Evolutionary conservation across 2,888 invertebrate species (phyloP), one percentile per base, ranked within the genome.

Genomic region (Taenaris catops): DNA sequence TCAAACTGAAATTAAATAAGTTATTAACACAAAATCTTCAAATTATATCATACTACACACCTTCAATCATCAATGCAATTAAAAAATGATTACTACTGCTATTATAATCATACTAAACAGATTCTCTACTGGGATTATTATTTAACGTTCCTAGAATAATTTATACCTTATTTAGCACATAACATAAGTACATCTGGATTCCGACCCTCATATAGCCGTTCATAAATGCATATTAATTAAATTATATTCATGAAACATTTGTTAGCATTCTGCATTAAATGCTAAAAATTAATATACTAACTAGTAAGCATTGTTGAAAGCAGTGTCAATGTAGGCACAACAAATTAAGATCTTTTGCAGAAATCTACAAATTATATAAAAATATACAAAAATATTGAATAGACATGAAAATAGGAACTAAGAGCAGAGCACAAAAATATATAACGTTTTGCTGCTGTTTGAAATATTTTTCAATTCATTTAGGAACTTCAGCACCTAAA

Each of bases 181-280:
- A 32, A 25, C 12, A 31, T 39, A 43, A 39, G 43, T 43, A 43
- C 43, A 39, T 39, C 18, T 28, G 32, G 21, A 42, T 39, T 36
- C 33, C 33, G 31, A 44, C 44, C 44, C 44, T 44, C 44, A 44
- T 44, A 29, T 44, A 40, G 34, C 41, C 41, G 31, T 41, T 34
- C 17, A 6, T 11, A 37, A 32, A 26, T 37, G 26, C 26, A 26
- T 26, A 21, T 2, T 21, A 9, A 21, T 24, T 20, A 8, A 17
- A 37, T 20, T 11, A 16, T 14, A 20, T 16, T 21, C 7, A 21
- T n/a, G 9, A 31, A 23, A 23, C 16, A 14, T 23, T 7, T 17
- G n/a, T 8, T 18, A 21, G 21, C 12, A 23, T 26, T 12, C 8
- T 38, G 16, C 9, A 31, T 14, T 33, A 26, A 38, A 23, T 34